Evolutionary conservation across 2,888 invertebrate species (phyloP), one percentile per base, ranked within the genome.

Genomic region (Dasysyrphus albostriatus): DNA sequence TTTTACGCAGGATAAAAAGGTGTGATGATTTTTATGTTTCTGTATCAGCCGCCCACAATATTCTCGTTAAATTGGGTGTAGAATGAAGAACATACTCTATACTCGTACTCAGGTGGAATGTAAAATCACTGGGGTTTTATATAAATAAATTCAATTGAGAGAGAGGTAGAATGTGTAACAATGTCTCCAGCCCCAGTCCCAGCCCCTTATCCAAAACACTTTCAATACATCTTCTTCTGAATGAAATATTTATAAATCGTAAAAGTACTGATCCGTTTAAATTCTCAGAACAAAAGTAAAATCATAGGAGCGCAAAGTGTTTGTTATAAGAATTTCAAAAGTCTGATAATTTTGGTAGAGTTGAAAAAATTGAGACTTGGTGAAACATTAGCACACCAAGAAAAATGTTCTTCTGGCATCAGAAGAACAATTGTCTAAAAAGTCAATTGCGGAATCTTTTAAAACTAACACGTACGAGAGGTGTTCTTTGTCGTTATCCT

Each of bases 211-310:
- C 24, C 24, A 16, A 58, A 54, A 14, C 14, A 24, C 19, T 39
- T 42, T 61, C 39, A 24, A 61, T 14, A 42, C 24, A 39, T 59
- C 19, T 24, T 39, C 24, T 24, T 39, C 6, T 24, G 2, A 16
- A 61, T 61, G 9, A 61, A 61, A 61, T 61, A 61, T 61, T 61
- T 42, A 61, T 8, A 61, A 61, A 42, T 61, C 39, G 61, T 29
- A 9, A 39, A 61, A 42, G 39, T 39, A 42, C 61, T 61, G 42
- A 61, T 61, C 24, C 39, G 24, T 39, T 5, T 14, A 61, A 61
- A 42, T 61, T 4, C 42, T 61, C 16, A 12, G 10, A 37, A 37
- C 16, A 61, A 24, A 61, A 24, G 8, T 1, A 61, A 39, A 61
- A 42, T 14, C 24, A 24, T 42, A 24, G 14, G 61, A 61, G 42